Evolutionary conservation across 2,888 invertebrate species (phyloP).

Genomic region (Synanthedon formicaeformis): DNA sequence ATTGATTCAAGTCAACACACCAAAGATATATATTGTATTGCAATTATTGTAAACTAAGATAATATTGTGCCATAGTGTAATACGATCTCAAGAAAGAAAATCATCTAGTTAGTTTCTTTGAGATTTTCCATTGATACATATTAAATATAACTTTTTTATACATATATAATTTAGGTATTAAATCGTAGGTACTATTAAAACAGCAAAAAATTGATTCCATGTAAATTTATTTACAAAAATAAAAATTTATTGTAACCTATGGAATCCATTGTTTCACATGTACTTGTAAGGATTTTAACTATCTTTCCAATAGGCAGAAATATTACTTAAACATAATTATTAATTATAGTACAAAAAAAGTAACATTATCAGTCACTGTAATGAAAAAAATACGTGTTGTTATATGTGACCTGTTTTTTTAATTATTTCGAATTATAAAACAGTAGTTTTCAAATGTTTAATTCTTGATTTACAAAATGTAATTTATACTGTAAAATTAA

Average conservation of each 20-base stretch:
- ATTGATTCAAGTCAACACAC: too few species aligned
- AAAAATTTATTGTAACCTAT: conserved; percentile 34
- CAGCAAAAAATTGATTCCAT: conserved; percentile 13
- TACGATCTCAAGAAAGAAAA: too few species aligned
- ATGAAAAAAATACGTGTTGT: conserved; percentile 9
- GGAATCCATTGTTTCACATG: conserved; percentile 27
- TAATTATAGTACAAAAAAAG: background rate
- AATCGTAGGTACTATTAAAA: background rate
- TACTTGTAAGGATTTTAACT: conserved; percentile 27
- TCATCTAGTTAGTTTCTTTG: too few species aligned
- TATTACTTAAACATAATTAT: background rate
- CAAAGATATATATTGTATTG: too few species aligned
- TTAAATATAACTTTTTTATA: too few species aligned
- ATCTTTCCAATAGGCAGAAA: background rate
- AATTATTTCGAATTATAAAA: background rate
- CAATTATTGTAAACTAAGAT: too few species aligned
- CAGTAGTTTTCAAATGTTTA: background rate
- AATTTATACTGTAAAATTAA: conserved; percentile 7
- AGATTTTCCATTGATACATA: too few species aligned
- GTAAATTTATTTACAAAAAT: conserved; percentile 65
- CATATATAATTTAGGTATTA: background rate
- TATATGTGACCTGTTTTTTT: conserved; percentile 4
- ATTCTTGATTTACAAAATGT: conserved; percentile 5
- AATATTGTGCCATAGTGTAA: too few species aligned
- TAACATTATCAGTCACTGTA: conserved; percentile 19